Evolutionary conservation across 2,797 vertebrate genomes (phyloP).

Genomic region (Chelonia mydas): DNA sequence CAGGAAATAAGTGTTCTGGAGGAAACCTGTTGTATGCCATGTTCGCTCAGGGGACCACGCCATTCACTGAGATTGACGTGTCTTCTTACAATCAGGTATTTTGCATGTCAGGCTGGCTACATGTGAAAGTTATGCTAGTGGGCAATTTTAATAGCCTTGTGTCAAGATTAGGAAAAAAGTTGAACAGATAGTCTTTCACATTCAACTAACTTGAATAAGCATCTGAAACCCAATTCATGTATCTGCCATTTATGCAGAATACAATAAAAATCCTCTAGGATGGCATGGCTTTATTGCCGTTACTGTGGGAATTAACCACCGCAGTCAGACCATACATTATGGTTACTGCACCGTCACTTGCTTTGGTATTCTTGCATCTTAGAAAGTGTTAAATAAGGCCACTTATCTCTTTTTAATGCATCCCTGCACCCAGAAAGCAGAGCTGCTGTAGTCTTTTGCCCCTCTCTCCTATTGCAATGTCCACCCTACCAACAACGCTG

Average conservation of each 20-base stretch:
- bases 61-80: conserved; percentile 34
- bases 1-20: not conserved
- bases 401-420: not conserved
- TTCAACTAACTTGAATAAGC: not conserved
- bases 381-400: not conserved
- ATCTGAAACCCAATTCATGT: not conserved
- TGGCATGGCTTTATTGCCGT: not conserved
- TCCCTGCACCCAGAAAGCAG: not conserved
- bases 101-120: conserved; percentile 22
- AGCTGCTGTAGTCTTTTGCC: not conserved
- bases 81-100: conserved; percentile 36
- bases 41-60: conserved; percentile 37
- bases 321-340: not conserved
- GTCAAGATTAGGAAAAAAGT: conserved; percentile 4
- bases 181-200: too few relatives aligned
- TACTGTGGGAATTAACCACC: not conserved
- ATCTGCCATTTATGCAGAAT: not conserved
- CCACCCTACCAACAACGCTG: not conserved
- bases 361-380: not conserved
- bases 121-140: not conserved
- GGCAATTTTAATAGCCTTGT: not conserved
- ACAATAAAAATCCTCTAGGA: rapidly evolving
- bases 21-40: conserved; percentile 35
- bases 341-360: not conserved
- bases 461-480: not conserved